Base-by-base conservation (phyloP, 2,113 vertebrate genomes). In the Lipophrys pholis region DNA sequence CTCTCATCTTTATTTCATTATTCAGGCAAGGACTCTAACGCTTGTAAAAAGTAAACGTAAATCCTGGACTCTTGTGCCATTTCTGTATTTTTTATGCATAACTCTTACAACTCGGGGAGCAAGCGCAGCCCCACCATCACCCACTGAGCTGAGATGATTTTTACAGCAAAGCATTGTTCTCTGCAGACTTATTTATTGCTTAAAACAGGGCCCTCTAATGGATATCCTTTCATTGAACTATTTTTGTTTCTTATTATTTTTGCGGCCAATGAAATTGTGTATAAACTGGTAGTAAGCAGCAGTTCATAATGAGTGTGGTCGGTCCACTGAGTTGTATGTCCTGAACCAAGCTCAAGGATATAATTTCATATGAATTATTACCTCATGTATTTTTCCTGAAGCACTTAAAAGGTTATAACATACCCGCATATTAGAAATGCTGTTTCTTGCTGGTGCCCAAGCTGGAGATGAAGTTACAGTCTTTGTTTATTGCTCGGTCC, bases 1-100 rank as follows among this genome's bases (percentile, higher is more conserved):
- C 57, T 76, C 74, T 88, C 84, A 89, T 90, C 80, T 85, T 88
- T 88, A 87, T 90, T 91, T 89, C 76, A 91, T 89, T 86, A 83
- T 72, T 84, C 84, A 81, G 64, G 60, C 5, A 81, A 88, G 75
- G 48, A 57, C 67, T 66, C 56, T 38, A 17, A 46, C 11, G 52
- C 66, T 81, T 14, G 49, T 66, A 52, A 87, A 30, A 88, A 88
- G 89, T 85, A 85, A 80, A 84, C 69, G 71, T 53, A 72, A 79
- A 78, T 65, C 66, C 51, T 79, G 46, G 65, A 72, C 53, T 67
- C 21, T 59, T 63, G 48, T 10, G 17, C 42, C 68, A 48, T 72
- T 73, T 79, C 36, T 68, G 41, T 76, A 15, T 68, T 82, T 70
- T 71, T 66, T 69, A 52, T 46, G 39, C 58, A 72, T 62, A 71